Base-by-base conservation (phyloP, 2,888 invertebrate genomes). In the Parnassius glacialis region DNA sequence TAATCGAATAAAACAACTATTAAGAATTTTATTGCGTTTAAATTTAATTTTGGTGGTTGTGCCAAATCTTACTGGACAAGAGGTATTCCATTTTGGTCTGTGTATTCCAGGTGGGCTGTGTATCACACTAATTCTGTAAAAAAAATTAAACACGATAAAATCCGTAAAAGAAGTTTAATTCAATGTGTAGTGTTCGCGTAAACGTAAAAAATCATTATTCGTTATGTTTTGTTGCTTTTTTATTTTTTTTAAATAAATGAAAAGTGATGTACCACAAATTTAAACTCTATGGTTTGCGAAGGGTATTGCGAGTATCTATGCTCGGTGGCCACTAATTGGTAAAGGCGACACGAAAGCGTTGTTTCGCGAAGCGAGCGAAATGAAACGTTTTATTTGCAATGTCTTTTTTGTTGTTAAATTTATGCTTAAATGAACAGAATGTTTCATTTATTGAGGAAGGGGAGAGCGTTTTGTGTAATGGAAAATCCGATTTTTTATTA, bases 271-370 rank as follows among this genome's bases (percentile, higher is more conserved):
- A 9, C 16, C n/a, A 20, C 9, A 47, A 20, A 56, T 64, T 64
- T 48, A 45, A 64, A 34, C 43, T 65, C 67, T 67, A 60, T 63
- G 62, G 60, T 57, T 57, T 58, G 57, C 45, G 62, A 44, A 42
- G 43, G 55, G 59, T 64, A 64, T 60, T 65, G 1, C 34, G 34
- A 34, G 34, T 34, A 68, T 67, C 68, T 61, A 59, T 51, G 41
- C 52, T 54, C 20, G 44, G 51, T 45, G 43, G 20, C 55, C 64
- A 65, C 68, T 70, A 70, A 70, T 70, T 68, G 67, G 67, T 64
- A 54, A 63, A 60, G 57, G 61, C 64, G 64, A 67, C 68, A 63
- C 62, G 62, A 62, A 63, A 59, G 68, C 61, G 57, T 56, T 61
- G 64, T 52, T 58, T 45, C 50, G 42, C 52, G 51, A 41, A 50